Base-by-base conservation (phyloP, 1,140 invertebrate species). In the Penaeus chinensis region DNA sequence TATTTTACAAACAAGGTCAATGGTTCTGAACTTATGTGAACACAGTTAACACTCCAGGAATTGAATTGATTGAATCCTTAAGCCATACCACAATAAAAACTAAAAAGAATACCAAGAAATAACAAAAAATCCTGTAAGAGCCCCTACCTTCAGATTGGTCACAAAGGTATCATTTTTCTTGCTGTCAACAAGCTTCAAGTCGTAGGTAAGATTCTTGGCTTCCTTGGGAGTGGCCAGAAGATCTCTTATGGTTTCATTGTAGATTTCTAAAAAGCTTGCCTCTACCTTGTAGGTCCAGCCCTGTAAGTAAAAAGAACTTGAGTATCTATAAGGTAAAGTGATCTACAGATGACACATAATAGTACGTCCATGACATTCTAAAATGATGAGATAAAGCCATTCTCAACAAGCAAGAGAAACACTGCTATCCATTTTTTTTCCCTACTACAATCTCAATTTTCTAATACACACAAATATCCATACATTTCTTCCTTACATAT, bases 241-340 rank as follows among this genome's bases (percentile, higher is more conserved):
- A 93, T 97, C 97, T 91, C 96, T 95, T 24, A 98, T 95, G 60
- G 96, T 94, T 92, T 97, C 96, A 92, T 96, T 97, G 90, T 98
- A 98, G 89, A 98, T 97, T 93, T 98, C 96, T 42, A 99, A 91
- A 92, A 98, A 96, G 90, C 96, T 96, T 69, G 96, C 95, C 92
- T 96, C 95, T 71, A 98, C 94, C 85, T 94, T 94, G 91, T 98
- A 95, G 90, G 94, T 93, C 95, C 96, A 97, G 1, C 95, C 95
- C 89, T 91, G 60, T 32, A 88, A 88, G 37, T 66, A 19, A 78
- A 88, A 77, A 24, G 62, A 81, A 91, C 89, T 82, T 78, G 60
- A 54, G 11, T 74, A 47, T 5, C 54, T 22, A 80, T 37, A 18
- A 66, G 16, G 24, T 69, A 24, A 77, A 65, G 61, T 85, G 84